Conservation (phyloP, 2,888 invertebrate genomes). For the Ornithoptera alexandrae region DNA sequence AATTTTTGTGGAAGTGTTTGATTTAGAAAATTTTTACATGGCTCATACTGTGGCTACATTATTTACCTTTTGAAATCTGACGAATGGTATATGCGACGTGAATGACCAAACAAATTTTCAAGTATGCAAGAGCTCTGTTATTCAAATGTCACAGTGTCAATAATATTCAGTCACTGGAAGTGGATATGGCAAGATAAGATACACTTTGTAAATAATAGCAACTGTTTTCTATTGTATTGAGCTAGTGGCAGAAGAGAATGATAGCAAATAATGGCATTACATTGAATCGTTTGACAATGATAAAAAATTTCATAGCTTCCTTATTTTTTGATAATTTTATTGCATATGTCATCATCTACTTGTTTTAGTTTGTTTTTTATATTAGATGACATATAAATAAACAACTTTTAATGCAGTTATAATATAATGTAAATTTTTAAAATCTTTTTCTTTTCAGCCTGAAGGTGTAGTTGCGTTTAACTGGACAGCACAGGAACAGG, state of each 20-base stretch:
- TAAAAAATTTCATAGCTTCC: slow-evolving; percentile 1
- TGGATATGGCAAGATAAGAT: slow-evolving; percentile 7
- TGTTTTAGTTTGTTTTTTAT: background rate
- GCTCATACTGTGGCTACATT: too few species aligned
- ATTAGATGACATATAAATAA: background rate
- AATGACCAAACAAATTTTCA: background rate
- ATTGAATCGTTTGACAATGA: slow-evolving; percentile 11
- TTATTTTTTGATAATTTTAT: background rate
- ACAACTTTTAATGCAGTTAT: background rate
- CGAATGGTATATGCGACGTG: background rate
- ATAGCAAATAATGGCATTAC: slow-evolving; percentile 15
- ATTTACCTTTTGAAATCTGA: background rate
- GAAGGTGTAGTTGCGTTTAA: slow-evolving; percentile 64
- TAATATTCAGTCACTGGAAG: slow-evolving; percentile 1
- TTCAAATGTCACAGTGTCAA: background rate
- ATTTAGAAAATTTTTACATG: too few species aligned
- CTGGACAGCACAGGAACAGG: slow-evolving; percentile 83
- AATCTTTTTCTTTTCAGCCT: slow-evolving; percentile 46
- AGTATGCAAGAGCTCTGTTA: background rate
- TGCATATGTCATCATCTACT: background rate
- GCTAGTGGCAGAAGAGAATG: slow-evolving; percentile 12
- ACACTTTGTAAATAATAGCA: slow-evolving; percentile 11
- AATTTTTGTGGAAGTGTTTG: too few species aligned
- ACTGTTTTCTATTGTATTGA: background rate
- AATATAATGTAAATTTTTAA: background rate